Percentiles rank a stretch among this genome's conserved stretches.
Conservation (phyloP, 2,113 vertebrate genomes). For the Propithecus coquereli region DNA sequence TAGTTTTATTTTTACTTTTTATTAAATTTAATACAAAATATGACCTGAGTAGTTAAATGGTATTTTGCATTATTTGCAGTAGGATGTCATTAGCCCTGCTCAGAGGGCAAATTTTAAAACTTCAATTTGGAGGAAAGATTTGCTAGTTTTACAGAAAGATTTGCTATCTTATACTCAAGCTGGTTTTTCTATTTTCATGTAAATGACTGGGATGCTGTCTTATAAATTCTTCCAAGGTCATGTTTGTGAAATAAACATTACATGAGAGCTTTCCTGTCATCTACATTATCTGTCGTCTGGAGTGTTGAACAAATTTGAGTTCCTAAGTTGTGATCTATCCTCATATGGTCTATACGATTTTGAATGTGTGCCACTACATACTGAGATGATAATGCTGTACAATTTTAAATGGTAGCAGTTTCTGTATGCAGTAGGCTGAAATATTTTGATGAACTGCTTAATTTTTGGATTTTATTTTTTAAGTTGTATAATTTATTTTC, state of each 20-base stretch:
- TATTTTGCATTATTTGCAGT: slow-evolving; percentile 75
- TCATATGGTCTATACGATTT: slow-evolving; percentile 81
- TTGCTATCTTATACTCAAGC: slow-evolving; percentile 80
- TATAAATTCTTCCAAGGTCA: slow-evolving; percentile 80
- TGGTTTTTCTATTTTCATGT: slow-evolving; percentile 82
- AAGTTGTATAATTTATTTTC: slow-evolving; percentile 97
- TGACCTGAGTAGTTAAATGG: slow-evolving; percentile 68
- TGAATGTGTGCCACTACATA: slow-evolving; percentile 88
- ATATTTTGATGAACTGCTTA: slow-evolving; percentile 91
- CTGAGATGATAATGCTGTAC: slow-evolving; percentile 82
- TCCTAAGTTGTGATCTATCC: slow-evolving; percentile 84
- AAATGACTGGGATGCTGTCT: slow-evolving; percentile 82
- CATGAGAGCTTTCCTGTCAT: slow-evolving; percentile 82
- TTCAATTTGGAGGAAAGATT: slow-evolving; percentile 80
- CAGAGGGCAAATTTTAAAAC: slow-evolving; percentile 78
- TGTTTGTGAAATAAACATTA: slow-evolving; percentile 81
- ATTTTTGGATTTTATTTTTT: slow-evolving; percentile 89
- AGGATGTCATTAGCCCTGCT: slow-evolving; percentile 76
- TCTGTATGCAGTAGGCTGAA: slow-evolving; percentile 87
- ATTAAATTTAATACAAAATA: slow-evolving; percentile 57
- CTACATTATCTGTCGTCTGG: slow-evolving; percentile 84
- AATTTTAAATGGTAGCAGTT: slow-evolving; percentile 86
- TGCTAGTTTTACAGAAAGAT: slow-evolving; percentile 84
- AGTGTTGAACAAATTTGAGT: slow-evolving; percentile 82
- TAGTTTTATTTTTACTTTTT: slow-evolving; percentile 73